Percentiles rank a stretch among this genome's conserved stretches.
Conservation (phyloP, 2,888 invertebrate species). For the Fragum sueziense region DNA sequence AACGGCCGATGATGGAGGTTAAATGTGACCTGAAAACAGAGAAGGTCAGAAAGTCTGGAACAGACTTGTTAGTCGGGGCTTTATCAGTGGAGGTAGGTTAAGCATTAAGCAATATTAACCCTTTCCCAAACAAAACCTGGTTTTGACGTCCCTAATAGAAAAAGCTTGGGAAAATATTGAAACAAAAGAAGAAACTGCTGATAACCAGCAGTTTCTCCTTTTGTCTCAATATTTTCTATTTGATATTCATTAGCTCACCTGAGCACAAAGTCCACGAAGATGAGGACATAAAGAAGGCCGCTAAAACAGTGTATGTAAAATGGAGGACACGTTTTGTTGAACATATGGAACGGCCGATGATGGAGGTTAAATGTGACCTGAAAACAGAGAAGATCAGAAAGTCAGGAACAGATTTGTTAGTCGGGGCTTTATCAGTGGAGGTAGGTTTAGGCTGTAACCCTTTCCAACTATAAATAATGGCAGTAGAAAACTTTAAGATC, state of each 20-base stretch:
- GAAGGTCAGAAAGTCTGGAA: slow-evolving; percentile 67
- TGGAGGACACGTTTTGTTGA: slow-evolving; percentile 75
- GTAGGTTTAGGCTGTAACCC: too few species aligned
- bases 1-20: slow-evolving; percentile 77
- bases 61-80: slow-evolving; percentile 67
- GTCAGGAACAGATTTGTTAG: slow-evolving; percentile 67
- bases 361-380: slow-evolving; percentile 77
- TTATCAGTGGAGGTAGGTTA: slow-evolving; percentile 66
- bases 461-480: too few species aligned
- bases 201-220: too few species aligned
- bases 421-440: slow-evolving; percentile 67
- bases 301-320: slow-evolving; percentile 69
- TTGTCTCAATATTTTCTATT: too few species aligned
- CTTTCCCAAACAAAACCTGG: too few species aligned
- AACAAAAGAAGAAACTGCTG: too few species aligned
- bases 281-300: slow-evolving; percentile 68
- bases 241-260: too few species aligned
- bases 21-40: slow-evolving; percentile 76
- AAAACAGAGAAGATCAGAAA: slow-evolving; percentile 72
- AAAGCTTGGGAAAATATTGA: too few species aligned
- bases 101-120: too few species aligned
- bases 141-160: too few species aligned
- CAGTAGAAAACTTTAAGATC: too few species aligned
- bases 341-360: slow-evolving; percentile 69
- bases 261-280: too few species aligned